Evolutionary conservation across 2,113 vertebrate genomes (phyloP).

Genomic region (Henicopernis longicauda): DNA sequence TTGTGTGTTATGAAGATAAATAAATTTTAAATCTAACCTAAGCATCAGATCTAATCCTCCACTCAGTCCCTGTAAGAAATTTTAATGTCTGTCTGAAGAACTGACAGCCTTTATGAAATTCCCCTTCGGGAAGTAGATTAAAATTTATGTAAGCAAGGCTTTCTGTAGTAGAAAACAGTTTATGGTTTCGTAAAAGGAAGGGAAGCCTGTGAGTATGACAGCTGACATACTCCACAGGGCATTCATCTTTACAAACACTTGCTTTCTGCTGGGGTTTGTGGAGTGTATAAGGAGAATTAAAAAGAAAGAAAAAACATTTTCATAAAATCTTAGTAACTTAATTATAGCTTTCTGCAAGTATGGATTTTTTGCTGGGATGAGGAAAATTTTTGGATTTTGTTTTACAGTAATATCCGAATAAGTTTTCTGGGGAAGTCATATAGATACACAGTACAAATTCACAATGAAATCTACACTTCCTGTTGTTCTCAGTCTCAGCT

Average conservation of each 20-base stretch:
- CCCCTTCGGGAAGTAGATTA: neutral
- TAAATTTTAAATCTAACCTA: neutral
- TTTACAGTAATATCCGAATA: neutral
- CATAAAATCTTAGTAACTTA: neutral
- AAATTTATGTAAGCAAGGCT: neutral
- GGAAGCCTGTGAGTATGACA: neutral
- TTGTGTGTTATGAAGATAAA: neutral
- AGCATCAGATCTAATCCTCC: neutral
- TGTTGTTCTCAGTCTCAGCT: neutral
- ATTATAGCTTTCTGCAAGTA: neutral
- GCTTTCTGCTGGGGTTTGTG: neutral
- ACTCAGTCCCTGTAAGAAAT: neutral
- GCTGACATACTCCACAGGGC: neutral
- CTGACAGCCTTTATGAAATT: neutral
- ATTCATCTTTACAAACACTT: neutral
- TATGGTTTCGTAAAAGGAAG: neutral
- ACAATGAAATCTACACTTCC: neutral
- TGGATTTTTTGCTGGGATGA: neutral
- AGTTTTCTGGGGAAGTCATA: neutral
- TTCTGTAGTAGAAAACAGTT: neutral
- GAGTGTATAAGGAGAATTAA: neutral
- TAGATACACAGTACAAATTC: neutral
- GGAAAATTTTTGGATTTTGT: neutral
- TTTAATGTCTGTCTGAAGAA: neutral
- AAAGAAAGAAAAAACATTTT: neutral